phyloP scores from a whole-genome alignment of 2,888 invertebrate genomes.

The Plemyria rubiginata region DNA sequence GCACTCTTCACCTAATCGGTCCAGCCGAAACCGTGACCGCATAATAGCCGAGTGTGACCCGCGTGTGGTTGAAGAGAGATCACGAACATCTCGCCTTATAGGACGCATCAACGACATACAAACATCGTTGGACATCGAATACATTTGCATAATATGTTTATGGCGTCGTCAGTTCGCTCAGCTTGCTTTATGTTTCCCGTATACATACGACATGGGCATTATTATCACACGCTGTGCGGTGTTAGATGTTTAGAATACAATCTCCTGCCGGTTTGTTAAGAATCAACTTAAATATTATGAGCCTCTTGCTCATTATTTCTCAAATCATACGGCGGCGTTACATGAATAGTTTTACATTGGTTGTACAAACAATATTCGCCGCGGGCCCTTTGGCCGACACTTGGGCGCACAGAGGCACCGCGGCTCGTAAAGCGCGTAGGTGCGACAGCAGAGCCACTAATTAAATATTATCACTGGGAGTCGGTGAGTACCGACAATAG shows the following conservation, averaged over 20 bases:
- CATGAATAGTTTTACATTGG: conserved; percentile 49
- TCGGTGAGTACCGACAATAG: conserved; percentile 75
- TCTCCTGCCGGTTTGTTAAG: conserved; percentile 45
- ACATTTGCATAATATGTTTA: conserved; percentile 41
- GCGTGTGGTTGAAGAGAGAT: conserved; percentile 52
- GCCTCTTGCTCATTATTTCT: conserved; percentile 67
- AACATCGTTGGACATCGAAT: conserved; percentile 47
- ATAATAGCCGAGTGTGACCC: conserved; percentile 61
- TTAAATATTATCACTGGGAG: conserved; percentile 81
- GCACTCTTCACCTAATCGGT: conserved; percentile 60
- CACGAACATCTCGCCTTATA: conserved; percentile 67
- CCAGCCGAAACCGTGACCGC: conserved; percentile 54
- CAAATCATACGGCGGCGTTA: conserved; percentile 64
- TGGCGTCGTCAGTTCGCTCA: conserved; percentile 39
- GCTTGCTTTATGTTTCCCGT: conserved; percentile 56
- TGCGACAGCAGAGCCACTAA: conserved; percentile 79
- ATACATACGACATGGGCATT: conserved; percentile 46
- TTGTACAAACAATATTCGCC: conserved; percentile 70
- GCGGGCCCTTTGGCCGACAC: conserved; percentile 68
- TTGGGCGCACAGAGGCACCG: conserved; percentile 55
- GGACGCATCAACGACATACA: conserved; percentile 49
- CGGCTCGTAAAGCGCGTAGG: conserved; percentile 64
- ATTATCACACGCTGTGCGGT: conserved; percentile 47
- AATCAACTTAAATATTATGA: conserved; percentile 59
- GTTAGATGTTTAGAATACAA: conserved; percentile 49